Base-by-base conservation (phyloP, 92 coral and sea anemone species). In the Epizoanthus ramosus region DNA sequence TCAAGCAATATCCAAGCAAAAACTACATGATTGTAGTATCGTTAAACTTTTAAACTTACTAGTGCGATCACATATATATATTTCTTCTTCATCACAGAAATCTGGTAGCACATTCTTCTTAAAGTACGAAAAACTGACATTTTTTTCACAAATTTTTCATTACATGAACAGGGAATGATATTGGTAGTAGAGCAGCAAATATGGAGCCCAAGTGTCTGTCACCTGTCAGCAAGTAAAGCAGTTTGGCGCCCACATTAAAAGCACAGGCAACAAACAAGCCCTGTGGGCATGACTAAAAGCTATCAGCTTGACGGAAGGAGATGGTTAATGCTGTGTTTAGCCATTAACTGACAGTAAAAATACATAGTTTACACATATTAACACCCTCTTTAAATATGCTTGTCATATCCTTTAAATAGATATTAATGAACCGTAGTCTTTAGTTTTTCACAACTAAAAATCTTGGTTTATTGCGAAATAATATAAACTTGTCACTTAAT, bases 121-220 rank as follows among this genome's bases (percentile, higher is more conserved):
- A 10, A 25, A 12, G 5, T 22, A 22, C n/a, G 31, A 60, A 63
- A 13, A 65, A 22, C 0, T 25, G 14, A 9, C 16, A 65, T 23
- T 23, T 23, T 23, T 64, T 37, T 37, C 2, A 23, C 35, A 13
- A 39, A 23, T 13, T 19, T 65, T 22, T 65, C 16, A 3, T 65
- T 21, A 22, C 16, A 31, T 10, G 12, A 39, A 65, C 25, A 65
- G 71, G 23, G 21, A 65, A 31, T 65, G 2, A 28, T 28, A 2
- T 65, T 65, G 16, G 21, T 39, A 65, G 12, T 39, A 65, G 16
- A 12, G 13, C 39, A 6, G 39, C 6, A 65, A 65, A 15, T 28
- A 28, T 65, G 71, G 69, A 65, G 71, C 71, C 71, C 25, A 65
- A 15, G 35, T 13, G 31, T 35, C 43, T 65, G 33, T 65, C 71